Evolutionary conservation across 2,888 invertebrate species (phyloP).

Genomic region (Caenorhabditis zanzibari): DNA sequence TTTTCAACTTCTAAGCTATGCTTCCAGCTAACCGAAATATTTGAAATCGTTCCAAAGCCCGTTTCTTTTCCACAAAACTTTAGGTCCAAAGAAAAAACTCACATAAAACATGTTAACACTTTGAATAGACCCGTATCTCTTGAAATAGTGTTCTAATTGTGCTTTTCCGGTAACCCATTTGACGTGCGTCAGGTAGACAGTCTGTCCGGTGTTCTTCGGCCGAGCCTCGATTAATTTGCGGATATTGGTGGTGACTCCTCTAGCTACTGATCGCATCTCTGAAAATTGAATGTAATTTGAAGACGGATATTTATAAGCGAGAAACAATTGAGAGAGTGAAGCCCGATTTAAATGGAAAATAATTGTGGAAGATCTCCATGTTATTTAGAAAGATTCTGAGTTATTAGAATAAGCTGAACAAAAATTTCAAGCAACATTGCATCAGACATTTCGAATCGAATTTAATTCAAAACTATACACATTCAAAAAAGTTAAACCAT

Average conservation of each 20-base stretch:
- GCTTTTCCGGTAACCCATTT: constrained; percentile 82
- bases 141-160: constrained; percentile 81
- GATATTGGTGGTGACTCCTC: constrained; percentile 66
- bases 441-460: too few relatives aligned
- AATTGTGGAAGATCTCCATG: not conserved
- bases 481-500: not conserved
- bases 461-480: too few relatives aligned
- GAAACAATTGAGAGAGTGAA: too few relatives aligned
- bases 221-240: constrained; percentile 62
- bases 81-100: constrained; percentile 65
- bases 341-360: not conserved
- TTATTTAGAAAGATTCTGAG: too few relatives aligned
- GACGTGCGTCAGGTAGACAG: constrained; percentile 80
- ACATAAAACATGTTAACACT: constrained; percentile 81
- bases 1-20: too few relatives aligned
- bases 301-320: not conserved
- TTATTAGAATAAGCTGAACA: not conserved
- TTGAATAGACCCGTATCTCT: constrained; percentile 78
- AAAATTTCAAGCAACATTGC: not conserved
- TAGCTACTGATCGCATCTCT: constrained; percentile 65
- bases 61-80: too few relatives aligned
- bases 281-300: not conserved
- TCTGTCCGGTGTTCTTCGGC: constrained; percentile 69
- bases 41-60: too few relatives aligned
- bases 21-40: too few relatives aligned